Conservation (phyloP, 2,797 vertebrate species). For the Rhinichthys osculus region DNA sequence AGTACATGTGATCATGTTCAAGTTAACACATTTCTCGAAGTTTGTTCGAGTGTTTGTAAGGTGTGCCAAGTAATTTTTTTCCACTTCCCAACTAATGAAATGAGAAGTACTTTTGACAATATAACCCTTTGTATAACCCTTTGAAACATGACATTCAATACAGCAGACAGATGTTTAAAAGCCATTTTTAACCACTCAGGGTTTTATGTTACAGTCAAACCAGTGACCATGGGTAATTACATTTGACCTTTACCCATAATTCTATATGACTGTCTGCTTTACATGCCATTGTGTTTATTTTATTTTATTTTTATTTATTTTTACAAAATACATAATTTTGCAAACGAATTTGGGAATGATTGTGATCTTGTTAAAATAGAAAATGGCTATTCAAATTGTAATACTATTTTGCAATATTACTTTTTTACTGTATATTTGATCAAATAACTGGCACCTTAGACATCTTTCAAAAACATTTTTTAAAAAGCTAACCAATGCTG, state of each 20-base stretch:
- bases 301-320: no score
- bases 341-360: background rate
- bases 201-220: background rate
- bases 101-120: background rate
- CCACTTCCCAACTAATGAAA: background rate
- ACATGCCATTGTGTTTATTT: background rate
- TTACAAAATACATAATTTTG: background rate
- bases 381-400: background rate
- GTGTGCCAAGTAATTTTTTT: background rate
- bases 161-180: background rate
- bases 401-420: background rate
- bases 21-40: background rate
- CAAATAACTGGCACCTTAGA: background rate
- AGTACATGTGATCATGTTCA: background rate
- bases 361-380: background rate
- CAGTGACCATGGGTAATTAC: background rate
- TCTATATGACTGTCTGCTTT: background rate
- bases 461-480: no score
- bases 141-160: background rate
- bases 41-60: background rate
- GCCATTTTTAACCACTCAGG: background rate
- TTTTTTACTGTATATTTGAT: background rate
- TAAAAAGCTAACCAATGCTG: no score
- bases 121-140: background rate
- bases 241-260: constrained; percentile 5